Evolutionary conservation across 2,888 invertebrate genomes (phyloP), one percentile per base, ranked within the genome.

Genomic region (Drosophila eohydei): DNA sequence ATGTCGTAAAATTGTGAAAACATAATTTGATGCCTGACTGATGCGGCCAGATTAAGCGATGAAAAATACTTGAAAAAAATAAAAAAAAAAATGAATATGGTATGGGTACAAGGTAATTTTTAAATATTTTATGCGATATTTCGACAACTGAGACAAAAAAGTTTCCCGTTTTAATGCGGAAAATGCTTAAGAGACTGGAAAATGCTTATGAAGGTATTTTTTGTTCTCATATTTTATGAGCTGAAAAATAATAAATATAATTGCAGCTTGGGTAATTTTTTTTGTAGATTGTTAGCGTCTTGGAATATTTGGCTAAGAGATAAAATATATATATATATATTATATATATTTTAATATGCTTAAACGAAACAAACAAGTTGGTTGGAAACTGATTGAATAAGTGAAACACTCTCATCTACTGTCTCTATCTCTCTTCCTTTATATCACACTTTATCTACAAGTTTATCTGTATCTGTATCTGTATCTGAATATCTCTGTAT

Each of bases 11-110:
- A 88, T 78, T 79, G 79, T 79, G 72, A 63, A 78, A 68, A 74
- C 57, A 83, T 86, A 81, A 88, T 86, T 88, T 88, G 81, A 90
- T 88, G 90, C 60, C 79, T 88, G 89, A 89, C 88, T 84, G 85
- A 81, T 74, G 88, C 65, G 50, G 7, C 14, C n/a, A 66, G 83
- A 67, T 85, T 82, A 73, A 55, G 51, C 55, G 57, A 51, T 68
- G 38, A 40, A 67, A 71, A 77, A 67, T 51, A 41, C 41, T 59
- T 68, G 52, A 46, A 38, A 58, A 44, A 46, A 40, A 21, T 36
- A 38, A 52, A 34, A 14, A 40, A 51, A 44, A 54, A 59, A 0
- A 54, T 68, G 74, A 70, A 66, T 28, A 58, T 61, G 54, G 50
- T 11, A 36, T 12, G 51, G 56, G 44, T 59, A 7, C 54, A 57